A percentile compares a stretch with the other conserved stretches of the same genome.
These are phyloP conservation scores for Novumbra hubbsi DNA, from an alignment of 2,797 vertebrate species.

Conservation along the genomic window DNA sequence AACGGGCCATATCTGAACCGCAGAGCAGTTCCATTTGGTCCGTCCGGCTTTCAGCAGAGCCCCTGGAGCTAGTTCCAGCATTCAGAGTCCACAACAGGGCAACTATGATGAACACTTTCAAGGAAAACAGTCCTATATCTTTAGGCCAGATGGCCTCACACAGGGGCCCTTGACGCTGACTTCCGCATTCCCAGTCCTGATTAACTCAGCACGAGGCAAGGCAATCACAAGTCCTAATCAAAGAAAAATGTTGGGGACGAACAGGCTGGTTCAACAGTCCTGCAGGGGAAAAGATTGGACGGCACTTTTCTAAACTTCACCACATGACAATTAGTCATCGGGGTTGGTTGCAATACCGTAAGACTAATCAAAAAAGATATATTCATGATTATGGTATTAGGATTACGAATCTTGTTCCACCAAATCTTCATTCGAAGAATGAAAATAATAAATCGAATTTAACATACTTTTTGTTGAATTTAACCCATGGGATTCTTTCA, in stretches of 20 bases:
- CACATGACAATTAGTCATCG: background rate
- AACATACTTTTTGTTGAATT: constrained; percentile 11
- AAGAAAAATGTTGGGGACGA: background rate
- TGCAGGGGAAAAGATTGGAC: background rate
- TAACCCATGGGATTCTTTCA: background rate
- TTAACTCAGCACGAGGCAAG: background rate
- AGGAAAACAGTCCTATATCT: background rate
- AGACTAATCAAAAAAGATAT: background rate
- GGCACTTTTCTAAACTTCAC: background rate
- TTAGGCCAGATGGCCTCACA: background rate
- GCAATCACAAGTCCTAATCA: constrained; percentile 4
- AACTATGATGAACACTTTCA: background rate
- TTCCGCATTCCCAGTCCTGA: background rate
- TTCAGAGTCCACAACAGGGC: background rate
- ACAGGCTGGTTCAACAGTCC: background rate
- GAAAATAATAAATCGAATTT: background rate
- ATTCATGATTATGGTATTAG: background rate
- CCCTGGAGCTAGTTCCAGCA: background rate
- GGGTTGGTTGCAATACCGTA: constrained; percentile 1
- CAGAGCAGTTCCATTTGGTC: background rate
- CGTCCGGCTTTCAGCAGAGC: background rate
- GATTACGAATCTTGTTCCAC: background rate
- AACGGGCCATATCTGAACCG: background rate
- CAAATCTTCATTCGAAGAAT: background rate
- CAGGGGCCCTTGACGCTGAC: background rate